A percentile compares a stretch with the other conserved stretches of the same genome.
Conservation (phyloP, 2,888 invertebrate genomes). For the Balanococcus diminutus region DNA sequence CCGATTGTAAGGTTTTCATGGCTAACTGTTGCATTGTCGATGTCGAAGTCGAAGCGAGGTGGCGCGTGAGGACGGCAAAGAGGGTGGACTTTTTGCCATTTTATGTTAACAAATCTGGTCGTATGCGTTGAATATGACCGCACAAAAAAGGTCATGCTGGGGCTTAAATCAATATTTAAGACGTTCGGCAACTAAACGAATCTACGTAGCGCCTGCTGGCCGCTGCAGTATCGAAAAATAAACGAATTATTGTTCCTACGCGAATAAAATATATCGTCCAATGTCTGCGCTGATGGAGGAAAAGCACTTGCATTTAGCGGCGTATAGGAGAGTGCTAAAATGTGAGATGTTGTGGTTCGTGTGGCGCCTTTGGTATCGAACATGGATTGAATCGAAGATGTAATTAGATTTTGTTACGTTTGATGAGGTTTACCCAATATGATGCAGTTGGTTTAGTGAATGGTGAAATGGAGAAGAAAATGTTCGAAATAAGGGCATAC, state of each 20-base stretch:
- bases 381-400: too few relatives aligned
- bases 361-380: too few relatives aligned
- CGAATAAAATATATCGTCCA: neutral
- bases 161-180: neutral
- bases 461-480: too few relatives aligned
- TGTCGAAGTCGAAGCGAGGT: neutral
- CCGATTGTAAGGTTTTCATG: neutral
- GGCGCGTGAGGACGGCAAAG: neutral
- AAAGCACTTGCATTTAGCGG: too few relatives aligned
- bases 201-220: neutral
- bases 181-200: neutral
- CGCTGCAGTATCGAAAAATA: neutral
- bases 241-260: neutral
- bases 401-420: too few relatives aligned
- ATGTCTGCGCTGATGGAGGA: too few relatives aligned
- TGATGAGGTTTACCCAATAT: too few relatives aligned
- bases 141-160: constrained; percentile 27
- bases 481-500: too few relatives aligned
- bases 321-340: too few relatives aligned
- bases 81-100: neutral
- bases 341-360: too few relatives aligned
- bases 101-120: neutral
- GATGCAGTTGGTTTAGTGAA: too few relatives aligned
- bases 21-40: neutral
- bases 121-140: constrained; percentile 4